phyloP scores from a whole-genome alignment of 2,113 vertebrate species.

The Geococcyx californianus region DNA sequence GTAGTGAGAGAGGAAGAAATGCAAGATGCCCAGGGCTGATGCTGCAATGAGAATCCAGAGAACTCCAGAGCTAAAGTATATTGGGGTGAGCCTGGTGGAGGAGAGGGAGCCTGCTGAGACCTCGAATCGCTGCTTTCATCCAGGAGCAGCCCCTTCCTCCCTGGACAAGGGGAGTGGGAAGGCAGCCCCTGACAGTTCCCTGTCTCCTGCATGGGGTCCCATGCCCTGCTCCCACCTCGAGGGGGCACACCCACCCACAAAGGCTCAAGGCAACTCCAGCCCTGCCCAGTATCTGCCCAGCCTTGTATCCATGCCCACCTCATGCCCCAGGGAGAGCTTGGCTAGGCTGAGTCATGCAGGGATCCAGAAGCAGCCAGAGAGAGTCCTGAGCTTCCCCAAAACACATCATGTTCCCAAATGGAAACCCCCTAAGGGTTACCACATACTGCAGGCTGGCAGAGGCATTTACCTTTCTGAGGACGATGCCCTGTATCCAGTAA shows the following conservation, averaged over 20 bases:
- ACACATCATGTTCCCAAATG: not conserved
- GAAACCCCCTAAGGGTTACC: not conserved
- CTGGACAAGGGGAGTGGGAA: not conserved
- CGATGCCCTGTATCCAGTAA: conserved; percentile 80
- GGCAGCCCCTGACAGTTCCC: not conserved
- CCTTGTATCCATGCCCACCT: not conserved
- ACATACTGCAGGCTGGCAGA: not conserved
- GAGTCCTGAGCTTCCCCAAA: not conserved
- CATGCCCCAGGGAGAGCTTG: accelerated
- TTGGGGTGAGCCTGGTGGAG: conserved; percentile 61
- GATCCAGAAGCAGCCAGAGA: not conserved
- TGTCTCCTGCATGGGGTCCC: accelerated
- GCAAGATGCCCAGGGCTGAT: conserved; percentile 64
- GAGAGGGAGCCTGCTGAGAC: not conserved
- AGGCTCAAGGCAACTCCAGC: not conserved
- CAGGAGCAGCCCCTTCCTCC: not conserved
- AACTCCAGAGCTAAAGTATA: conserved; percentile 72
- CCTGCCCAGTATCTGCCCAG: not conserved
- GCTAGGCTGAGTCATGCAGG: not conserved
- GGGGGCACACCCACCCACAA: not conserved
- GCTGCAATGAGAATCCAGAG: conserved; percentile 71
- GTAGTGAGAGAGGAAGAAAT: conserved; percentile 61
- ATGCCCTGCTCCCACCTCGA: not conserved
- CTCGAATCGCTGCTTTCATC: accelerated
- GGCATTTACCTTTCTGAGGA: conserved; percentile 79